Base-by-base conservation (phyloP, 2,888 invertebrate species). In the Xylocampa areola region DNA sequence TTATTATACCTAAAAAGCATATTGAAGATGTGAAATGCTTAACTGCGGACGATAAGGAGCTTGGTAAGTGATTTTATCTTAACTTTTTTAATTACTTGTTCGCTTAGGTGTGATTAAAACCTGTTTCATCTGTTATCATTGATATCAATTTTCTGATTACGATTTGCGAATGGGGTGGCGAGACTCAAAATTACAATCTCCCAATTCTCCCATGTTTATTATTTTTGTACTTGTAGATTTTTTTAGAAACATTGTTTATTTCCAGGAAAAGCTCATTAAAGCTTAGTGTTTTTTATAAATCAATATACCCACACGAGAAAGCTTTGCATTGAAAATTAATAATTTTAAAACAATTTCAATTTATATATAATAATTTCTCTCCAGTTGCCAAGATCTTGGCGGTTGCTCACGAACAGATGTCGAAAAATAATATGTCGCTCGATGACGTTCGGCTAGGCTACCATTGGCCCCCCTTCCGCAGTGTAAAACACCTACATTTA, bases 401-500 rank as follows among this genome's bases (percentile, higher is more conserved):
- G 0, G 91, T 89, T 0, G 81, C 95, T 0, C 89, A 91, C 39
- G 85, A 91, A 1, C 76, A 94, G 16, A 73, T 96, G 1, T 60
- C 76, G 0, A 91, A 94, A n/a, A 90, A 94, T 62, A 94, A 94
- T n/a, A 86, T 94, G 0, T 73, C 88, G 0, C 39, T 84, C 0
- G 80, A 87, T 0, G 94, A 94, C 52, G 89, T 94, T 0, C 73
- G 92, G 14, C 85, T 90, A 35, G 98, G 98, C 0, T 98, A 98
- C 82, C 98, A 98, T 84, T 96, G 97, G 96, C 98, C 98, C 0
- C 98, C 98, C 0, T 98, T 98, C 87, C 96, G 96, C 55, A 96
- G 97, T 0, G 95, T 98, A 0, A 87, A 91, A 39, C 98, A 98
- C 88, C 90, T 98, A 4, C 98, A 98, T 85, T 91, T 98, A 52